Conservation (phyloP, 2,888 invertebrate species). For the Gibbula magus region DNA sequence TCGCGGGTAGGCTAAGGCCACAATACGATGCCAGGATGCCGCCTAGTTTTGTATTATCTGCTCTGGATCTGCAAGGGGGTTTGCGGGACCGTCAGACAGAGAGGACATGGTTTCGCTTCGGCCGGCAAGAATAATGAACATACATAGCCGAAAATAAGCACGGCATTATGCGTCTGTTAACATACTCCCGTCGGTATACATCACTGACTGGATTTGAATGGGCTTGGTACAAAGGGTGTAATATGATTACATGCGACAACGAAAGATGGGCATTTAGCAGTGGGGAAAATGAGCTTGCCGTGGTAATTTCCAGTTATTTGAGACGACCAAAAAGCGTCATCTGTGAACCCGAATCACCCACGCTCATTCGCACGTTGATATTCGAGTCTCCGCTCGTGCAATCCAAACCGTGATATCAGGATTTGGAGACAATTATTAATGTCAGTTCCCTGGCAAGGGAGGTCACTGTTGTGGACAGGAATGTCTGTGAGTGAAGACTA, state of each 20-base stretch:
- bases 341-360: slow-evolving; percentile 9
- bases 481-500: slow-evolving; percentile 1
- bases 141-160: slow-evolving; percentile 6
- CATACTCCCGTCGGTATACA: slow-evolving; percentile 8
- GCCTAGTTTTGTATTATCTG: neutral
- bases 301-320: slow-evolving; percentile 9
- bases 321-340: slow-evolving; percentile 7
- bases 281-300: slow-evolving; percentile 5
- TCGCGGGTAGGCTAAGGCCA: neutral
- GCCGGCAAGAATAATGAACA: neutral
- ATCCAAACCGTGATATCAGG: neutral
- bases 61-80: neutral
- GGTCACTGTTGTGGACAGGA: neutral
- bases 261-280: slow-evolving; percentile 14
- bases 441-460: neutral
- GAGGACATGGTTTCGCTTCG: neutral
- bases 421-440: slow-evolving; percentile 6
- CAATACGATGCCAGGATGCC: neutral
- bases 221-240: neutral
- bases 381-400: neutral
- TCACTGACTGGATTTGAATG: slow-evolving; percentile 9
- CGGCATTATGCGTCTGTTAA: slow-evolving; percentile 9
- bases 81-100: neutral
- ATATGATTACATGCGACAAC: slow-evolving; percentile 12
- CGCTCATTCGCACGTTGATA: neutral